phyloP scores from a whole-genome alignment of 2,797 vertebrate genomes.

The Falco novaeseelandiae region DNA sequence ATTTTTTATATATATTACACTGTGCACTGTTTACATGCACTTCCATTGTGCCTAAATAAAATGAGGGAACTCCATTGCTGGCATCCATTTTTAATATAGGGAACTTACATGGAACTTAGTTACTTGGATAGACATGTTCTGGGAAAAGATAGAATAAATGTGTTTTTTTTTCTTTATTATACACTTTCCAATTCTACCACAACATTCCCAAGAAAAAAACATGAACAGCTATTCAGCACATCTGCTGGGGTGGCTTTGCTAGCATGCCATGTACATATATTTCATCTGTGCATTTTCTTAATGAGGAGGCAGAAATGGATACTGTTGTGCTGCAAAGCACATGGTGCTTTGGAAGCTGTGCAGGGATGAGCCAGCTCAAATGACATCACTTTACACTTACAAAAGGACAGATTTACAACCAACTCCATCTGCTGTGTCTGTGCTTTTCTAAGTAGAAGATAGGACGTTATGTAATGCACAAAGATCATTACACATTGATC shows the following conservation, averaged over 20 bases:
- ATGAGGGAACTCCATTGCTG: not conserved
- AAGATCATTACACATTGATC: not conserved
- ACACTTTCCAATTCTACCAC: not conserved
- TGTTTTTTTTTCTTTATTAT: not conserved
- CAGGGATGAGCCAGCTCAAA: not conserved
- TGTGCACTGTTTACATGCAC: not conserved
- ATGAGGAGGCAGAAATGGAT: not conserved
- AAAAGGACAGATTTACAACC: not conserved
- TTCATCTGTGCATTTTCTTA: not conserved
- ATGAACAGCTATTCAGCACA: not conserved
- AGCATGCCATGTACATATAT: fast-evolving
- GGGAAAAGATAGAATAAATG: not conserved
- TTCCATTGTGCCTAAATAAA: not conserved
- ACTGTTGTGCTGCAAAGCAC: not conserved
- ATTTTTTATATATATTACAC: not conserved
- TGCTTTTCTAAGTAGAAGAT: not conserved
- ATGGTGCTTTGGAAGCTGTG: not conserved
- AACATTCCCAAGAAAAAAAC: not conserved
- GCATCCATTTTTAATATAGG: not conserved
- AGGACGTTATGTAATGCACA: not conserved
- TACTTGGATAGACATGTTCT: not conserved
- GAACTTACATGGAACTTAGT: not conserved
- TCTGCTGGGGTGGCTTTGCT: not conserved
- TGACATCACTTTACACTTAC: not conserved
- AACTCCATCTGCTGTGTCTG: not conserved